Percentiles rank a stretch among this genome's conserved stretches.
These are phyloP conservation scores for Habroteleia sp. DNA, from an alignment of 2,888 invertebrate genomes.

Conservation along the genomic window DNA sequence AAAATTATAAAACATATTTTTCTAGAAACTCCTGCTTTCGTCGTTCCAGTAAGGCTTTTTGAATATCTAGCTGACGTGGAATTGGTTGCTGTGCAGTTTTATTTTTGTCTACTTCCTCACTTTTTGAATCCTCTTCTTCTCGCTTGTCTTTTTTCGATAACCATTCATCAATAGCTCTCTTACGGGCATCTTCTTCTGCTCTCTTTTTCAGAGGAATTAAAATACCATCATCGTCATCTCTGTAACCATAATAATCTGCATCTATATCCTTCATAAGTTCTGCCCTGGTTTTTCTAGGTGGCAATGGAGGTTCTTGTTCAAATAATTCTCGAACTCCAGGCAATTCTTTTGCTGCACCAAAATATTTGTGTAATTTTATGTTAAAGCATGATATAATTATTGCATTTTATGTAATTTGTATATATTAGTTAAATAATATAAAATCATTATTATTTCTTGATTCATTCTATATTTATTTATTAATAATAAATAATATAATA, in stretches of 20 bases:
- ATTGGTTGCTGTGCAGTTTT: slow-evolving; percentile 92
- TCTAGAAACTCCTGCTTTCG: slow-evolving; percentile 96
- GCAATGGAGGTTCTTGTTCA: slow-evolving; percentile 96
- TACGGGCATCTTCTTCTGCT: slow-evolving; percentile 87
- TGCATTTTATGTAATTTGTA: too few species aligned
- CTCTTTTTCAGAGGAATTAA: slow-evolving; percentile 92
- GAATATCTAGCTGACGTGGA: slow-evolving; percentile 96
- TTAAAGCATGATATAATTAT: too few species aligned
- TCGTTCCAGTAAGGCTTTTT: slow-evolving; percentile 92
- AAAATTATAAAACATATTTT: slow-evolving; percentile 85
- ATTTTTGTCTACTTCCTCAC: slow-evolving; percentile 83
- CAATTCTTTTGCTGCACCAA: slow-evolving; percentile 98
- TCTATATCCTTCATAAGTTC: slow-evolving; percentile 99
- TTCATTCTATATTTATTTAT: too few species aligned
- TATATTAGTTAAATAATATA: too few species aligned
- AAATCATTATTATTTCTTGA: too few species aligned
- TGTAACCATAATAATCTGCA: slow-evolving; percentile 99
- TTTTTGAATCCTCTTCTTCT: slow-evolving; percentile 75
- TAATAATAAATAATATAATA: background rate
- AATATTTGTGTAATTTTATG: too few species aligned
- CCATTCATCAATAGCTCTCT: slow-evolving; percentile 88
- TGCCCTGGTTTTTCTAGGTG: slow-evolving; percentile 94
- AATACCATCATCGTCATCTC: slow-evolving; percentile 99
- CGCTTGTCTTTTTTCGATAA: slow-evolving; percentile 82
- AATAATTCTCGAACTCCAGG: slow-evolving; percentile 98